Evolutionary conservation across 2,113 vertebrate species (phyloP), one percentile per base, ranked within the genome.

Genomic region (Nipponia nippon): DNA sequence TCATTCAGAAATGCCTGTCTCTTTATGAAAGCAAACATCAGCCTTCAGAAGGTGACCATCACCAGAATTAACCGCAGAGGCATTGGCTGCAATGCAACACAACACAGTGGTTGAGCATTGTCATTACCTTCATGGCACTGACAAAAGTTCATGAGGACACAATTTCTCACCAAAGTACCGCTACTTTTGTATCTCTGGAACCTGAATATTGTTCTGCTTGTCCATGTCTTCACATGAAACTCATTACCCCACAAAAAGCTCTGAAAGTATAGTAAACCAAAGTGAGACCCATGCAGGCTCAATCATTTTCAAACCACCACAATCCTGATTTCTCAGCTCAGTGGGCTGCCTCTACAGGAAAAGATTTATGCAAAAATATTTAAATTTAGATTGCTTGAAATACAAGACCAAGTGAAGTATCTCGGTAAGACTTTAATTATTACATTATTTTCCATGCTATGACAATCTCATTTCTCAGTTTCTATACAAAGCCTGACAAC

Each of bases 371-470:
- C 59, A 90, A 90, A 95, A 84, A 83, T 61, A 95, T 70, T 90
- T 87, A 81, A 89, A 78, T 78, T 42, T 58, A 67, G 34, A 73
- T 47, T 71, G 30, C 29, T 34, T 63, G 76, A 79, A 92, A 84
- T 67, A 81, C n/a, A 94, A 78, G 58, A 62, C 11, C 30, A 83
- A 80, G 55, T 59, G 50, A 97, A 93, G n/a, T 23, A 80, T 25
- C 62, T 83, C 17, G 11, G 63, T 42, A 93, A 93, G 66, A 65
- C 72, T 93, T 90, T 75, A 92, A 94, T 91, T 90, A 94, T 94
- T 91, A 75, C 15, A 53, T 66, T 87, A 58, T 82, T 95, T 79
- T 84, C 83, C 76, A 55, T 67, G 66, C 80, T 87, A 89, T 17
- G 67, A 79, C 87, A 85, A 44, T 62, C 49, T 87, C 9, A 36